Conservation (phyloP, 2,888 invertebrate species). For the Perizoma flavofasciatum region DNA sequence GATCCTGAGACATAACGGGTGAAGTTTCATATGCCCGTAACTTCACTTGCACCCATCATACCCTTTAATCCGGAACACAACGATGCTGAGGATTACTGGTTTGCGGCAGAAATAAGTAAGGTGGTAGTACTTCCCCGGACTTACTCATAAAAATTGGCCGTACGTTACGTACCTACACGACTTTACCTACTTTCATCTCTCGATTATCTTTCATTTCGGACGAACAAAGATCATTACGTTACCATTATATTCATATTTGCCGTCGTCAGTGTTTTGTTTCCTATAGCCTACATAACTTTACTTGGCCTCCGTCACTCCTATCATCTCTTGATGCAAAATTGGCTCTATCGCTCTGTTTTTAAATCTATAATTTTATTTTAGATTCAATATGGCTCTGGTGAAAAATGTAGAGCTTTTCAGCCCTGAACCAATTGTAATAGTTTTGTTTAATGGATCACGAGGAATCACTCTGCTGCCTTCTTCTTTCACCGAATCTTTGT, state of each 20-base stretch:
- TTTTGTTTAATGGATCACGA: too few species aligned
- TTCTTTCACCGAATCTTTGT: too few species aligned
- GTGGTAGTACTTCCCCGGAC: neutral
- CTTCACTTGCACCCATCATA: neutral
- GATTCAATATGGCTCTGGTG: slow-evolving; percentile 5
- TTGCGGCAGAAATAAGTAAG: neutral
- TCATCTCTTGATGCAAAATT: slow-evolving; percentile 1
- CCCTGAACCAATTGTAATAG: too few species aligned
- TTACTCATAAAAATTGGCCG: slow-evolving; percentile 13
- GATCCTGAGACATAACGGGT: neutral
- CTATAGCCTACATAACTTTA: slow-evolving; percentile 24
- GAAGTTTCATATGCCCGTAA: neutral
- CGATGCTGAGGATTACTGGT: neutral
- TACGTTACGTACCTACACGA: slow-evolving; percentile 6
- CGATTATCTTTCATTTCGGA: slow-evolving; percentile 31
- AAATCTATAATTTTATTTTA: neutral
- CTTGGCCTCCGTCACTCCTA: slow-evolving; percentile 8
- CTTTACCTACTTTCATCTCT: slow-evolving; percentile 30
- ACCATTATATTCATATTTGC: slow-evolving; percentile 52
- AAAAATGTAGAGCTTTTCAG: too few species aligned
- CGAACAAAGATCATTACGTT: slow-evolving; percentile 43
- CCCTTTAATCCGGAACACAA: neutral
- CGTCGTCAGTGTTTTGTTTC: slow-evolving; percentile 35
- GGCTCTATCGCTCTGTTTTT: neutral
- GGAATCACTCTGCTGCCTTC: too few species aligned